Conservation (phyloP, 1,140 invertebrate species). For the Thaumatotibia leucotreta region DNA sequence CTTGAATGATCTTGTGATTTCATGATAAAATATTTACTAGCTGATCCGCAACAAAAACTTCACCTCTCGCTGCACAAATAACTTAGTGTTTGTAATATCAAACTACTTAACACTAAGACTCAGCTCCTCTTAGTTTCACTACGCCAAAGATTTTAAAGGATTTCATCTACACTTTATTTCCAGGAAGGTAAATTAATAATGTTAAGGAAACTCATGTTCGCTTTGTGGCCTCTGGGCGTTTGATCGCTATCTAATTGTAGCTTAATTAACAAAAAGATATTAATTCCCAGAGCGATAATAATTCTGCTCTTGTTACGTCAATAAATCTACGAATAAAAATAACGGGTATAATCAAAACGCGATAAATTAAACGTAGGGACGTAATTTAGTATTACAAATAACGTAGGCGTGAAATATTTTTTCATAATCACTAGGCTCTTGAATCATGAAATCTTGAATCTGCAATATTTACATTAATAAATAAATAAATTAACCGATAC, state of each 20-base stretch:
- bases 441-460: too few species aligned
- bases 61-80: too few species aligned
- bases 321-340: not conserved
- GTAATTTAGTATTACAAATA: not conserved
- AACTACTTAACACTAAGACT: not conserved
- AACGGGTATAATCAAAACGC: not conserved
- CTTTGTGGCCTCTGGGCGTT: not conserved
- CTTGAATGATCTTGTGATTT: too few species aligned
- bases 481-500: too few species aligned
- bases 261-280: constrained; percentile 1
- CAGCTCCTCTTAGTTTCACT: not conserved
- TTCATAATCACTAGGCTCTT: not conserved
- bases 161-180: not conserved
- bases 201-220: not conserved
- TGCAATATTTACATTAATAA: too few species aligned
- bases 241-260: not conserved
- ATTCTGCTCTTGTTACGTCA: not conserved
- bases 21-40: too few species aligned
- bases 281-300: not conserved
- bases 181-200: not conserved
- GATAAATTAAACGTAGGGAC: not conserved
- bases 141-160: not conserved
- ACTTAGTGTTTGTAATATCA: not conserved
- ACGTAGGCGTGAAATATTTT: not conserved
- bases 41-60: too few species aligned